Conservation (phyloP, 2,797 vertebrate species). For the Pseudochaenichthys georgianus region DNA sequence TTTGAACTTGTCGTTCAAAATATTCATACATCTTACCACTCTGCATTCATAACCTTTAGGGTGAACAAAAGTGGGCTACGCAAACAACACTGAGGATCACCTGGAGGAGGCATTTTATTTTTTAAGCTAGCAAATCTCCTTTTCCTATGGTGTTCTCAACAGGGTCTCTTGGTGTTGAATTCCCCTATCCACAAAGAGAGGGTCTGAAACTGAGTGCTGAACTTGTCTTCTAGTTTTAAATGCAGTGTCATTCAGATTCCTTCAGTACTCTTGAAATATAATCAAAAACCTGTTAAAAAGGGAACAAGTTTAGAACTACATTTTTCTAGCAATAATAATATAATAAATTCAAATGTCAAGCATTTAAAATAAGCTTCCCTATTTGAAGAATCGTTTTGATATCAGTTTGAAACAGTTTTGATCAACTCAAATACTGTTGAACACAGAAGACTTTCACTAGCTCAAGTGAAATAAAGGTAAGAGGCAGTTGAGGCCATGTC, state of each 20-base stretch:
- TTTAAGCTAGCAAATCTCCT: background rate
- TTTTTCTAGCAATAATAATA: background rate
- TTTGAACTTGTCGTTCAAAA: background rate
- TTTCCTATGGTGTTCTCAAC: background rate
- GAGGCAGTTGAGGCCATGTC: conserved; percentile 20
- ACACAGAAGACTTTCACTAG: background rate
- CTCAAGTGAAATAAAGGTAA: background rate
- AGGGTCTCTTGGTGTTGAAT: conserved; percentile 8
- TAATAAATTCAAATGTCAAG: background rate
- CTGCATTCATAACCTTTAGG: background rate
- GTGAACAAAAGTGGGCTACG: background rate
- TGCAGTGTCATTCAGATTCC: background rate
- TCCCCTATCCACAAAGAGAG: background rate
- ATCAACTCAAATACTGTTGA: background rate
- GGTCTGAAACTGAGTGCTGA: background rate
- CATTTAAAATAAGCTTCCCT: background rate
- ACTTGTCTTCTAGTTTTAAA: background rate
- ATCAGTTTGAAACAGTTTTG: background rate
- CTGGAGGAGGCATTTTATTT: background rate
- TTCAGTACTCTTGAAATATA: background rate
- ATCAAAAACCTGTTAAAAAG: background rate
- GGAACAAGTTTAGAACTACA: background rate
- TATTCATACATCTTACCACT: background rate
- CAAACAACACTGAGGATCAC: background rate
- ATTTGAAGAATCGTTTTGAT: background rate